Evolutionary conservation across 2,888 invertebrate genomes (phyloP).

Genomic region (Anorthoa munda): DNA sequence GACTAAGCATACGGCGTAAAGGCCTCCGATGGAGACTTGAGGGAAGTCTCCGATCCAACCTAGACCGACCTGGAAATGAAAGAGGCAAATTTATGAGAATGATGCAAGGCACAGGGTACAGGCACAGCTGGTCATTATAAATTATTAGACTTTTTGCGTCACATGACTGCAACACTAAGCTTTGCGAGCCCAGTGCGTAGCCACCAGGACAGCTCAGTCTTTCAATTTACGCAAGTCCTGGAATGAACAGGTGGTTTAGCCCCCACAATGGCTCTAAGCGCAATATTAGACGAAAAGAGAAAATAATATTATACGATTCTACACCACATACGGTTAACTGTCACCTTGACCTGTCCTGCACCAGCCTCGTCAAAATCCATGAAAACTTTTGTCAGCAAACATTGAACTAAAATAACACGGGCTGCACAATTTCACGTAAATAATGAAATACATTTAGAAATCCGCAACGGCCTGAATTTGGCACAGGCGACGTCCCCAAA

Average conservation of each 20-base stretch:
- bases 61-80: constrained; percentile 92
- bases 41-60: constrained; percentile 97
- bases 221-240: no score
- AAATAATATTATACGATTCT: background rate
- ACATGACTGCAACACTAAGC: no score
- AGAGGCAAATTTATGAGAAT: background rate
- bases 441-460: constrained; percentile 60
- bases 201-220: no score
- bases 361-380: constrained; percentile 30
- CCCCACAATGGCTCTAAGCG: no score
- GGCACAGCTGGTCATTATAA: no score
- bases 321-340: background rate
- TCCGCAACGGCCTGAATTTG: constrained; percentile 73
- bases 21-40: constrained; percentile 95
- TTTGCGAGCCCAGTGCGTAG: no score
- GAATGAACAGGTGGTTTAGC: no score
- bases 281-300: no score
- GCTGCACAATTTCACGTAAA: constrained; percentile 59
- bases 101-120: background rate
- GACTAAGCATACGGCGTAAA: constrained; percentile 95
- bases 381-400: constrained; percentile 45
- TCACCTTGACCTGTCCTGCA: constrained; percentile 24
- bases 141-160: no score
- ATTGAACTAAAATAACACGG: constrained; percentile 52
- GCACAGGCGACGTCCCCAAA: constrained; percentile 75